phyloP scores from a whole-genome alignment of 2,888 invertebrate species.

The Diaphora mendica region DNA sequence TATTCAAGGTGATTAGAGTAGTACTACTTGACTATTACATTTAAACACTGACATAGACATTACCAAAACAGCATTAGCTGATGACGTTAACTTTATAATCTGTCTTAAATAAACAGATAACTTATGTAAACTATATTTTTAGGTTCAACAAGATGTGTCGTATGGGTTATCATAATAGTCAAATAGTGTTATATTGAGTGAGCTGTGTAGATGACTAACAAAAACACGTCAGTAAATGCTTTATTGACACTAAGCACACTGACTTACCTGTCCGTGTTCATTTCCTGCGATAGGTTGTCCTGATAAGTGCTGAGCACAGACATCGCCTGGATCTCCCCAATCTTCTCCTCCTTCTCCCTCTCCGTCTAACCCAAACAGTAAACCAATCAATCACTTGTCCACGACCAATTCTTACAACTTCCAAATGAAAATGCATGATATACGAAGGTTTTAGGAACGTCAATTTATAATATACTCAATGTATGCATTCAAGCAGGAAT shows the following conservation, averaged over 20 bases:
- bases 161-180: neutral
- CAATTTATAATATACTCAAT: constrained; percentile 3
- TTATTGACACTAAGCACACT: constrained; percentile 15
- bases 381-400: constrained; percentile 37
- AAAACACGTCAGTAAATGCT: constrained; percentile 26
- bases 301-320: constrained; percentile 87
- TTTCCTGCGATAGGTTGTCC: constrained; percentile 86
- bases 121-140: neutral
- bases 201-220: constrained; percentile 35
- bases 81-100: neutral
- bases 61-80: neutral
- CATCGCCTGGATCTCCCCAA: constrained; percentile 85
- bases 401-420: constrained; percentile 12
- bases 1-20: neutral
- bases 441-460: constrained; percentile 18
- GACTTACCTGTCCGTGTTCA: constrained; percentile 88
- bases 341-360: constrained; percentile 73
- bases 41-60: neutral
- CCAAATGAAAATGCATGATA: constrained; percentile 28
- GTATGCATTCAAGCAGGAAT: constrained; percentile 1
- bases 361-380: constrained; percentile 77
- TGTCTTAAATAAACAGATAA: neutral
- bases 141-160: neutral
- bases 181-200: constrained; percentile 1
- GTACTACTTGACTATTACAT: neutral